phyloP scores from a whole-genome alignment of 2,888 invertebrate species.

The Ochropacha duplaris region DNA sequence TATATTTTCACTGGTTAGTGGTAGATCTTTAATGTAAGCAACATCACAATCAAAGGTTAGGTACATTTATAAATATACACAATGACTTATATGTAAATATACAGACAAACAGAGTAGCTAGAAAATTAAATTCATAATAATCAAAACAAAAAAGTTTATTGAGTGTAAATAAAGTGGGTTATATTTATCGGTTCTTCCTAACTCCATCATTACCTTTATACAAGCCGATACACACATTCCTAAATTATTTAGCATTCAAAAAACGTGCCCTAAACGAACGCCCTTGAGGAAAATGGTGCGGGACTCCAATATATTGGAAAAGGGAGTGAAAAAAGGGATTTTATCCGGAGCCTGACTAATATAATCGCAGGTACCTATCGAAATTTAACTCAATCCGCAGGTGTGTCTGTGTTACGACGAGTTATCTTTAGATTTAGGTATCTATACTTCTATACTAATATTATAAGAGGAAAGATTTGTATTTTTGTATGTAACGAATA shows the following conservation, averaged over 20 bases:
- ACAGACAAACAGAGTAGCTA: too few species aligned
- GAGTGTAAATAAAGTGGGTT: too few species aligned
- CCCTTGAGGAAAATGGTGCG: slow-evolving; percentile 8
- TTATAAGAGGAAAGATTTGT: too few species aligned
- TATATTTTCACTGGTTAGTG: too few species aligned
- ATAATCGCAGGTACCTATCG: slow-evolving; percentile 17
- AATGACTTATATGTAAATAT: too few species aligned
- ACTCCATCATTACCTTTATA: neutral
- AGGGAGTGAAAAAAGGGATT: neutral
- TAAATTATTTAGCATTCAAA: slow-evolving; percentile 13
- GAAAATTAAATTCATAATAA: neutral
- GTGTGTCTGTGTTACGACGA: slow-evolving; percentile 5
- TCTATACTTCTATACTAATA: too few species aligned
- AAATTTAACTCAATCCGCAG: slow-evolving; percentile 20
- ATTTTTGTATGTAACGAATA: too few species aligned
- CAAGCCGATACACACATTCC: slow-evolving; percentile 4
- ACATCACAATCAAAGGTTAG: too few species aligned
- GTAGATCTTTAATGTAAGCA: too few species aligned
- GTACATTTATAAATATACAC: too few species aligned
- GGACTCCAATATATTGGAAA: neutral
- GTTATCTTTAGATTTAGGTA: neutral
- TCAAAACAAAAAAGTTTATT: too few species aligned
- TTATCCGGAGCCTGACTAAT: neutral
- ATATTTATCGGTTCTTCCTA: too few species aligned
- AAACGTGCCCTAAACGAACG: slow-evolving; percentile 14